Evolutionary conservation across 1,140 invertebrate species (phyloP).

Genomic region (Phortica variegata): DNA sequence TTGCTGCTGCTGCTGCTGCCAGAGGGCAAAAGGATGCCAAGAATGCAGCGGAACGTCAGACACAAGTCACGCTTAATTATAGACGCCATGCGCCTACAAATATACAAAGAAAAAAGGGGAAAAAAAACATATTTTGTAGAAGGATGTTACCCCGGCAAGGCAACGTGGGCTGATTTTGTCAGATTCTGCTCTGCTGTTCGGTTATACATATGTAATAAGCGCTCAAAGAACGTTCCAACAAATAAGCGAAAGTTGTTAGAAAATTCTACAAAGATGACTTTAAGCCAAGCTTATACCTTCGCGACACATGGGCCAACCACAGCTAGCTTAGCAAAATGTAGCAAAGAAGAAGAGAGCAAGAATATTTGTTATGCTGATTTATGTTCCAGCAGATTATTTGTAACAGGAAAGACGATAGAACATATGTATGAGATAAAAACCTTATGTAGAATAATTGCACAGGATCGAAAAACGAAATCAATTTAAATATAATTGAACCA

Average conservation of each 20-base stretch:
- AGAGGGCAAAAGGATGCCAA: constrained; percentile 12
- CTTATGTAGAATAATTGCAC: too few species aligned
- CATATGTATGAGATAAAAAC: too few species aligned
- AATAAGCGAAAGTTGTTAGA: not conserved
- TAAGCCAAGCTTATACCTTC: not conserved
- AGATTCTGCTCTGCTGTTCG: not conserved
- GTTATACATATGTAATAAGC: constrained; percentile 13
- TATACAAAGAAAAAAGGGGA: constrained; percentile 31
- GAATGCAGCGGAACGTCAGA: constrained; percentile 54
- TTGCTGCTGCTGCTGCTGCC: constrained; percentile 16
- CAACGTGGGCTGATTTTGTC: not conserved
- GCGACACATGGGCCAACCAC: constrained; percentile 8
- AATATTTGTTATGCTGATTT: constrained; percentile 32
- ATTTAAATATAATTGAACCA: too few species aligned
- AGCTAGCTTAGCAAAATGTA: too few species aligned
- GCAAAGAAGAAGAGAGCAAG: too few species aligned
- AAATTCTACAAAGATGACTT: too few species aligned
- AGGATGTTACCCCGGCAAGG: not conserved
- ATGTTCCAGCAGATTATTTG: not conserved
- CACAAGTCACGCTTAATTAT: constrained; percentile 56
- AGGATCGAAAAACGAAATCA: too few species aligned
- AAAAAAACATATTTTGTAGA: not conserved
- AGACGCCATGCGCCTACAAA: constrained; percentile 52
- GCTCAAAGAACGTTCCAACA: constrained; percentile 25
- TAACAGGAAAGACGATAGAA: too few species aligned